These are phyloP conservation scores for Smutsia gigantea DNA, from an alignment of 2,797 vertebrate genomes.

Conservation along the genomic window DNA sequence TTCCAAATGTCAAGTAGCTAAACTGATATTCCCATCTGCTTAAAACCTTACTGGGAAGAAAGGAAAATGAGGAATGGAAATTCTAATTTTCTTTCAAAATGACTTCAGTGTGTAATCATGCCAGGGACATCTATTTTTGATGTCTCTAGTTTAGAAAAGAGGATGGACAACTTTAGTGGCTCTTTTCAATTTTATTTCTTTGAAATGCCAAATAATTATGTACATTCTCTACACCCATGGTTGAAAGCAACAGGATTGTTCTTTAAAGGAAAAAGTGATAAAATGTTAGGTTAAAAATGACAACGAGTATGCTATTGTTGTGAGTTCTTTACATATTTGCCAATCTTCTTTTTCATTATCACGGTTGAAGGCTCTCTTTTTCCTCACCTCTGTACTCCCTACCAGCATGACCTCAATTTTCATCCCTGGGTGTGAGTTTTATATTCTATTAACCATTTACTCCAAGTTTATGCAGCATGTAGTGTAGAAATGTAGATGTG, in stretches of 20 bases:
- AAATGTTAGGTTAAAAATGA: conserved; percentile 56
- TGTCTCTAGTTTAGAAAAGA: conserved; percentile 73
- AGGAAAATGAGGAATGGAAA: conserved; percentile 77
- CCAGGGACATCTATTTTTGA: conserved; percentile 82
- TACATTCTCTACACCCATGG: conserved; percentile 40
- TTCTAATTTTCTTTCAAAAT: conserved; percentile 78
- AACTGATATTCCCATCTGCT: conserved; percentile 79
- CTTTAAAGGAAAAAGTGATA: conserved; percentile 59
- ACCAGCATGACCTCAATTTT: conserved; percentile 11
- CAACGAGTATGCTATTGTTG: conserved; percentile 1
- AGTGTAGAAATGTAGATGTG: neutral
- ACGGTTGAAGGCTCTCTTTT: neutral
- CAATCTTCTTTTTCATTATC: neutral
- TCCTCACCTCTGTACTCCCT: neutral
- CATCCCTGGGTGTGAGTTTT: neutral
- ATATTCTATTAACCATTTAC: neutral
- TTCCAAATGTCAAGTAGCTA: conserved; percentile 78
- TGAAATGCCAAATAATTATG: conserved; percentile 73
- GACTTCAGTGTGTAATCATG: conserved; percentile 77
- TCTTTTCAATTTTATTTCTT: conserved; percentile 76
- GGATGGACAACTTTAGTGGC: conserved; percentile 61
- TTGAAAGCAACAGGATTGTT: conserved; percentile 44
- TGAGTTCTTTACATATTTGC: neutral
- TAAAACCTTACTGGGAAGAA: conserved; percentile 72
- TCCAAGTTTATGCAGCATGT: conserved; percentile 3